phyloP scores from a whole-genome alignment of 2,797 vertebrate species.

The Ceyx erithaca region DNA sequence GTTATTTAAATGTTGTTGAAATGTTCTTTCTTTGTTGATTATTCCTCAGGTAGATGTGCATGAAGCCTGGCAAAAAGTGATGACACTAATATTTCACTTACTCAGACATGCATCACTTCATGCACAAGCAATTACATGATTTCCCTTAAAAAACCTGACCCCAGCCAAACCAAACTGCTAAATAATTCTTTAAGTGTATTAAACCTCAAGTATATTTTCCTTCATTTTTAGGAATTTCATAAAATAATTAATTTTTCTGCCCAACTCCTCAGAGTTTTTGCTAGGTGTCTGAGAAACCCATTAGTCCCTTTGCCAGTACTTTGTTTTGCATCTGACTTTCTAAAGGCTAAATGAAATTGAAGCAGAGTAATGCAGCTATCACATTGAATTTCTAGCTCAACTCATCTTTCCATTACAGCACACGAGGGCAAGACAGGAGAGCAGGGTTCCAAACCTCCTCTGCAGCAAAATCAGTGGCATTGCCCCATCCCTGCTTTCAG shows the following conservation, averaged over 20 bases:
- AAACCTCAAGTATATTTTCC: neutral
- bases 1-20: neutral
- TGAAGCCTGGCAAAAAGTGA: neutral
- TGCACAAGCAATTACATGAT: neutral
- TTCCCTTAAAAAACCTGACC: neutral
- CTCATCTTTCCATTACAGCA: neutral
- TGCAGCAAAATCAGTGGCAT: neutral
- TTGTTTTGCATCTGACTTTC: neutral
- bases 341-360: neutral
- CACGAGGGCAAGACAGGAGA: neutral
- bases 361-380: neutral
- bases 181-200: fast-evolving
- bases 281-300: neutral
- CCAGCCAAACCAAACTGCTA: neutral
- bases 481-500: neutral
- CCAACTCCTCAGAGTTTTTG: neutral
- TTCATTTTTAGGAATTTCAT: neutral
- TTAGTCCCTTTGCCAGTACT: neutral
- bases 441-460: neutral
- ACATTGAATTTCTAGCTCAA: neutral
- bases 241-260: neutral
- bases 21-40: neutral
- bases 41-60: neutral
- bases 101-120: neutral
- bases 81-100: neutral